Base-by-base conservation (phyloP, 2,888 invertebrate species). In the Tiphia femorata region DNA sequence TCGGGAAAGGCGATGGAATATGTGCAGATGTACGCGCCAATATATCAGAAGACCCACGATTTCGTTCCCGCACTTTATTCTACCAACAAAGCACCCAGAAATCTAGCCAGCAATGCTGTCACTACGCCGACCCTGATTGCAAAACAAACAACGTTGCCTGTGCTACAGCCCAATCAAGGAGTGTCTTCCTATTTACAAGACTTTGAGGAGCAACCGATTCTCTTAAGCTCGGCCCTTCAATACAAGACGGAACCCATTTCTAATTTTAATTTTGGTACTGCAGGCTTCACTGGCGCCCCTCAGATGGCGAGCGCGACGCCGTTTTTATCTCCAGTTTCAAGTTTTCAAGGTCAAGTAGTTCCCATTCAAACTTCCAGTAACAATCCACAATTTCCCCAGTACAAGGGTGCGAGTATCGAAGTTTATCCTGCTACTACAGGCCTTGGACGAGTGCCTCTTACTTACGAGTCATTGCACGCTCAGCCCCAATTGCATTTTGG, bases 401-500 rank as follows among this genome's bases (percentile, higher is more conserved):
- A 70, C 55, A 71, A 75, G 44, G 76, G 73, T 2, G 72, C 75
- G 1, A 57, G 64, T 23, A 25, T 74, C 6, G 56, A 63, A 17
- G 44, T 49, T 47, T 67, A 58, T 40, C 62, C 55, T 21, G 25
- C 46, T 27, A 33, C 58, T 8, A 46, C 51, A 7, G 49, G 55
- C n/a, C 50, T 48, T 17, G 21, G 62, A 0, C 64, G 67, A 29
- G 53, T 49, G 6, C 47, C 46, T 1, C 49, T 37, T 17, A 63
- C 51, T 47, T 82, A 83, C 58, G 69, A 81, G 25, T 68, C 76
- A 2, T 62, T 82, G 10, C 70, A 68, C 2, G 60, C 70, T 40
- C 82, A 82, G 41, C 73, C 80, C 0, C 81, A 78, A 23, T 64
- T 82, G 17, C 81, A 79, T 14, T 82, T 82, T 30, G 61, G 37